Conservation (phyloP, 2,797 vertebrate species). For the Myotis daubentonii region DNA sequence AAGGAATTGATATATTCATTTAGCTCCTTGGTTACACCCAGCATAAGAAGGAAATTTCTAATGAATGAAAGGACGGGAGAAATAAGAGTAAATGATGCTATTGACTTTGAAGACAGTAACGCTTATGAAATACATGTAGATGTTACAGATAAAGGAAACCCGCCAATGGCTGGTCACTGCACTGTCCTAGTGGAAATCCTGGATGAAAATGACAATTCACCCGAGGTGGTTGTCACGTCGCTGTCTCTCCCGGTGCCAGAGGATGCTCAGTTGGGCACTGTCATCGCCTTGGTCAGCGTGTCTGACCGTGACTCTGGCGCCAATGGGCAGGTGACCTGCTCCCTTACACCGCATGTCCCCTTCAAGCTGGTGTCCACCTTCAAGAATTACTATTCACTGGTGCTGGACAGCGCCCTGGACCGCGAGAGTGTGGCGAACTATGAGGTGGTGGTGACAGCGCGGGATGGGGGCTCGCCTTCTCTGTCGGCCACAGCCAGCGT, state of each 20-base stretch:
- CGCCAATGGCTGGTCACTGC: conserved; percentile 86
- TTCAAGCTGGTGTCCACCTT: conserved; percentile 78
- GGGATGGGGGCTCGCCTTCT: neutral
- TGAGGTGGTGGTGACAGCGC: accelerated
- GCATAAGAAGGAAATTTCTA: conserved; percentile 86
- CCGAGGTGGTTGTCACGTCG: conserved; percentile 86
- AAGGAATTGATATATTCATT: conserved; percentile 88
- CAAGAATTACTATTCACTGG: conserved; percentile 39
- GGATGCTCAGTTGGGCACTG: conserved; percentile 84
- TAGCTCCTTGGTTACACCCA: conserved; percentile 86
- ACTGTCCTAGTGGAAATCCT: conserved; percentile 86
- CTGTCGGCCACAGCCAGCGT: neutral
- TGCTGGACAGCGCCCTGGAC: neutral
- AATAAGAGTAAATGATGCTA: conserved; percentile 85
- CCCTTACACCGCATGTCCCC: conserved; percentile 72
- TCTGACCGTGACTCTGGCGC: conserved; percentile 88
- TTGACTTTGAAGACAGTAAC: conserved; percentile 90
- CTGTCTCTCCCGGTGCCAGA: conserved; percentile 85
- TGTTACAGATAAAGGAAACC: conserved; percentile 86
- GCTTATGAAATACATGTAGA: conserved; percentile 89
- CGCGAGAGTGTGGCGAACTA: neutral
- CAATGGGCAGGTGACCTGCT: conserved; percentile 87
- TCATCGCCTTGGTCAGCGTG: conserved; percentile 88
- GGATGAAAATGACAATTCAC: conserved; percentile 89
- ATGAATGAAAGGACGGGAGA: conserved; percentile 87